phyloP scores from a whole-genome alignment of 1,140 invertebrate genomes.

The Homarus americanus region DNA sequence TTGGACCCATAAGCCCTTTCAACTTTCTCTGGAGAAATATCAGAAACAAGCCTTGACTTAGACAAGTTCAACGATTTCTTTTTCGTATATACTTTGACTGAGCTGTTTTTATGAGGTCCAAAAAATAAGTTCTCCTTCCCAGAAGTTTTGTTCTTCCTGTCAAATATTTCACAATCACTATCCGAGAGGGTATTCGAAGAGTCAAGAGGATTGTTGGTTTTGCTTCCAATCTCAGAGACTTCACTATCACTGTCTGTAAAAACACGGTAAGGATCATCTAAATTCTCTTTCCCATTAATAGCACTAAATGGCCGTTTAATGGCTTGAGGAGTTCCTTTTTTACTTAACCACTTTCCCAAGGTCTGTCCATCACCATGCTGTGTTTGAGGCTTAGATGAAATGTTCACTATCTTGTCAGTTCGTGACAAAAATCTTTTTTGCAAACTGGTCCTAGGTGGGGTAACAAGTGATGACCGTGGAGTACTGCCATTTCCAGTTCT shows the following conservation, averaged over 20 bases:
- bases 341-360: conserved; percentile 8
- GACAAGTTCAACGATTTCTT: conserved; percentile 30
- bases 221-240: neutral
- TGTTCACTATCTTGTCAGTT: conserved; percentile 39
- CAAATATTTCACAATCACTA: conserved; percentile 29
- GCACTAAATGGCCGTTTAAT: conserved; percentile 52
- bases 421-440: conserved; percentile 16
- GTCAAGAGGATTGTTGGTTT: neutral
- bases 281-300: conserved; percentile 16
- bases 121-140: conserved; percentile 39
- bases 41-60: conserved; percentile 49
- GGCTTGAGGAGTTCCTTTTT: conserved; percentile 10
- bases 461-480: neutral
- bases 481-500: conserved; percentile 6
- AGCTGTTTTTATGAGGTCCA: neutral
- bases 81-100: conserved; percentile 42
- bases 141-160: neutral
- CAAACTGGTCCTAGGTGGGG: neutral
- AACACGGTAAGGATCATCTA: conserved; percentile 14
- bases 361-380: neutral
- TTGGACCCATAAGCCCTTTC: conserved; percentile 65
- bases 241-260: conserved; percentile 34
- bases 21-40: conserved; percentile 64
- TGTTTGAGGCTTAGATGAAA: neutral
- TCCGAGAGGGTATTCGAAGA: conserved; percentile 32